These are phyloP conservation scores for Alloplasta piceator DNA, from an alignment of 2,888 invertebrate genomes.

Conservation along the genomic window DNA sequence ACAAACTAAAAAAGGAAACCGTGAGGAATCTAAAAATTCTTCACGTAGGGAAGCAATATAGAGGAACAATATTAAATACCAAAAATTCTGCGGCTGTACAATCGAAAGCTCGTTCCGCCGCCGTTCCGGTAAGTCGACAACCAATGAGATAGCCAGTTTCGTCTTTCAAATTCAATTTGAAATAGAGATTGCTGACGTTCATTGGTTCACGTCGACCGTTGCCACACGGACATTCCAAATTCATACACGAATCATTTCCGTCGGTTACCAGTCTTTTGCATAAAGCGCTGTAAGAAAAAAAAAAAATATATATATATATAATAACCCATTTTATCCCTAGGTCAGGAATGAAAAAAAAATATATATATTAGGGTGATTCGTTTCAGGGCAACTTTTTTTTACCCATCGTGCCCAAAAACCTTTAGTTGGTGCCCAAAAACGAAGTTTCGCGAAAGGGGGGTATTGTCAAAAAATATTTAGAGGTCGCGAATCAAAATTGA, in stretches of 20 bases:
- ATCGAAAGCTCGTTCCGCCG: constrained; percentile 76
- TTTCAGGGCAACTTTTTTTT: too few species aligned
- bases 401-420: too few species aligned
- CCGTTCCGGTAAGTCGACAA: constrained; percentile 76
- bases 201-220: constrained; percentile 76
- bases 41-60: too few species aligned
- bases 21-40: too few species aligned
- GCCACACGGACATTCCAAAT: constrained; percentile 80
- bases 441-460: too few species aligned
- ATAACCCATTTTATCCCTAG: too few species aligned
- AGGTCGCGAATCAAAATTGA: too few species aligned
- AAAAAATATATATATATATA: not conserved
- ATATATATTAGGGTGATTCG: too few species aligned
- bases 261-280: constrained; percentile 75
- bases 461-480: too few species aligned
- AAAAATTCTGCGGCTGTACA: constrained; percentile 74
- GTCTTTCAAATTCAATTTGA: constrained; percentile 80
- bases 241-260: constrained; percentile 80
- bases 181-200: constrained; percentile 73
- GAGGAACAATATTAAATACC: constrained; percentile 70
- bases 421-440: too few species aligned
- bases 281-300: constrained; percentile 73
- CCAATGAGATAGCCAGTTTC: constrained; percentile 81
- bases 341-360: too few species aligned
- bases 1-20: too few species aligned